Evolutionary conservation across 2,888 invertebrate species (phyloP), one percentile per base, ranked within the genome.

Genomic region (Frankliniella intonsa): DNA sequence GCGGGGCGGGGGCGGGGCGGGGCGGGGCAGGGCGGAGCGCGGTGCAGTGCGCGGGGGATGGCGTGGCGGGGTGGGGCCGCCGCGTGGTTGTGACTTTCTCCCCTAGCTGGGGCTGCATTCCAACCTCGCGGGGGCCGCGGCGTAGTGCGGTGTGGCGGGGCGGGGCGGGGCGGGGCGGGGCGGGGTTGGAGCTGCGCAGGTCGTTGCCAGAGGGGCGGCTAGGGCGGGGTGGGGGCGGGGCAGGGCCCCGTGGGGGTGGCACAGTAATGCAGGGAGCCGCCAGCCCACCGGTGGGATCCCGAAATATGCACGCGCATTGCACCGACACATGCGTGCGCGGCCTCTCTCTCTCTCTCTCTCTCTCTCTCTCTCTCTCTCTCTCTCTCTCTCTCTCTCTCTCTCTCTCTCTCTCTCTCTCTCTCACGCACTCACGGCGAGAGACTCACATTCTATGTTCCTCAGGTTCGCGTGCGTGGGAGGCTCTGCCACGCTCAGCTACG

Each of bases 41-140:
- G 69, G n/a, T 69, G 69, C 62, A 17, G 17, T 62, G 14, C 14
- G 55, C 22, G n/a, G 25, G 69, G 69, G 69, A 38, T 12, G 12
- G 69, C 69, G 25, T 9, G 25, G 69, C 7, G 69, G 25, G 69
- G 69, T 12, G 69, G 10, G 69, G 69, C 65, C 17, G 65, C n/a
- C 22, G 62, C 62, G 11, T 0, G 62, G 19, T n/a, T 17, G 25
- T 76, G 69, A 76, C 69, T 76, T 76, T 76, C 69, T 76, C 69
- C 69, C 69, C 69, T 76, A 76, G 69, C 69, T 76, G 25, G 69
- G 69, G 69, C 69, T 76, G 69, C 69, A 76, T 76, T 76, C 69
- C 69, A 10, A 25, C 69, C 69, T 76, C 69, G 9, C n/a, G 69
- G 22, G 25, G 69, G 55, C 55, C 19, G 55, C 55, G 19, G 55